phyloP scores from a whole-genome alignment of 2,797 vertebrate genomes.

The Tympanoctomys barrerae region DNA sequence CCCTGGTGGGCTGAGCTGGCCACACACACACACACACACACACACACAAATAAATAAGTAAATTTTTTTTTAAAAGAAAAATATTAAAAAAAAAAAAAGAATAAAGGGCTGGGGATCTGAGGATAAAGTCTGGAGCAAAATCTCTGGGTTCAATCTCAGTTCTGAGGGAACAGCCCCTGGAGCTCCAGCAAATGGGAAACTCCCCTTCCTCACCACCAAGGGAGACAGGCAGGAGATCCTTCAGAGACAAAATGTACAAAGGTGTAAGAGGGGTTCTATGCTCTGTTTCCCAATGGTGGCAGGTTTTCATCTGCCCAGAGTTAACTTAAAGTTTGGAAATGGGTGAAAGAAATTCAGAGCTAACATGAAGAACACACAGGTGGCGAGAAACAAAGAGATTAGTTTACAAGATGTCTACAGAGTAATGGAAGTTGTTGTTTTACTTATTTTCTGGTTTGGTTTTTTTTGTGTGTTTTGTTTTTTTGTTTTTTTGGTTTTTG shows the following conservation, averaged over 20 bases:
- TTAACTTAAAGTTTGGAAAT: background rate
- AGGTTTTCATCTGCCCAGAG: background rate
- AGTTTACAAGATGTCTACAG: background rate
- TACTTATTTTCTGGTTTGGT: background rate
- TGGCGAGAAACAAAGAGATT: background rate
- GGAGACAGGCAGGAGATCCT: background rate
- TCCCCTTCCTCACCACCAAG: background rate
- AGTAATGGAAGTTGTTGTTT: background rate
- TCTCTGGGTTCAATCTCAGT: background rate
- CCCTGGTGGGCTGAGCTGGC: no score
- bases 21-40: no score
- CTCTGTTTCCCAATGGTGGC: accelerated
- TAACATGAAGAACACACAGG: background rate
- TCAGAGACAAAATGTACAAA: background rate
- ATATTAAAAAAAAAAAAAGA: background rate
- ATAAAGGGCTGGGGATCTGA: background rate
- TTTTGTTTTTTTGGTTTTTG: no score
- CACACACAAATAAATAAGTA: no score
- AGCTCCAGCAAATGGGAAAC: background rate
- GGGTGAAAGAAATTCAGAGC: conserved; percentile 29
- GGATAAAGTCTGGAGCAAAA: background rate
- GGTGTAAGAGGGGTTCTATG: background rate
- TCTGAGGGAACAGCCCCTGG: background rate
- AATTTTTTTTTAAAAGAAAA: background rate
- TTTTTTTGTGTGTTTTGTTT: no score